Conservation (phyloP, 1,140 invertebrate genomes). For the Drosophila jambulina region DNA sequence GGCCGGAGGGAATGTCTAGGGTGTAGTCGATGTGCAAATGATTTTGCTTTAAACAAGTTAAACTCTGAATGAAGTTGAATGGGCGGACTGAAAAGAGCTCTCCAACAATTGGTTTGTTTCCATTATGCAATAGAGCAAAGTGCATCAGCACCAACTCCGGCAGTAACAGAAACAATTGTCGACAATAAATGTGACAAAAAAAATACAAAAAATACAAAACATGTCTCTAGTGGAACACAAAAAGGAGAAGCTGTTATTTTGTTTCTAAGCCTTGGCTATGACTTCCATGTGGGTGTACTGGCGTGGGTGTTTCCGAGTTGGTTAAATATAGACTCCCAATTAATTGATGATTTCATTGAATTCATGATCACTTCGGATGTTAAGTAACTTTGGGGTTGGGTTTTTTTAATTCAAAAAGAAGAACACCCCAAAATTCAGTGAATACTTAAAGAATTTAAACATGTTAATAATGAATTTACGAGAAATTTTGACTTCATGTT, state of each 20-base stretch:
- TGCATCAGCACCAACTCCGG: slow-evolving; percentile 44
- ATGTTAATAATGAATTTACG: not conserved
- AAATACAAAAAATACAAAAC: slow-evolving; percentile 22
- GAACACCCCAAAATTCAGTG: not conserved
- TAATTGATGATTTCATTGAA: slow-evolving; percentile 35
- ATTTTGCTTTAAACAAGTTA: slow-evolving; percentile 46
- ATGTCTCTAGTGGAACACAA: slow-evolving; percentile 18
- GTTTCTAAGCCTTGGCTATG: slow-evolving; percentile 15
- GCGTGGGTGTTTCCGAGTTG: slow-evolving; percentile 11
- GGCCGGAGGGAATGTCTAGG: slow-evolving; percentile 6
- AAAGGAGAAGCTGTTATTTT: slow-evolving; percentile 20
- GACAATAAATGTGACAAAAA: slow-evolving; percentile 29
- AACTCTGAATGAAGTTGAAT: slow-evolving; percentile 36
- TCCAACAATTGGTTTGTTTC: slow-evolving; percentile 37
- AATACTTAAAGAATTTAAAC: not conserved
- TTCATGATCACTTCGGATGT: not conserved
- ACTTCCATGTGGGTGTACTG: slow-evolving; percentile 19
- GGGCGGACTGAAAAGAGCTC: slow-evolving; percentile 30
- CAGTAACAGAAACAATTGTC: slow-evolving; percentile 40
- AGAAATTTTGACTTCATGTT: not conserved
- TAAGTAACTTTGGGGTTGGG: slow-evolving; percentile 2
- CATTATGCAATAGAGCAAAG: slow-evolving; percentile 61
- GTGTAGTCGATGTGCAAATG: slow-evolving; percentile 37
- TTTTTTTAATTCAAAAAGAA: not conserved
- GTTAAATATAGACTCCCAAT: slow-evolving; percentile 14